Base-by-base conservation (phyloP, 2,888 invertebrate species). In the Cerceris rybyensis region DNA sequence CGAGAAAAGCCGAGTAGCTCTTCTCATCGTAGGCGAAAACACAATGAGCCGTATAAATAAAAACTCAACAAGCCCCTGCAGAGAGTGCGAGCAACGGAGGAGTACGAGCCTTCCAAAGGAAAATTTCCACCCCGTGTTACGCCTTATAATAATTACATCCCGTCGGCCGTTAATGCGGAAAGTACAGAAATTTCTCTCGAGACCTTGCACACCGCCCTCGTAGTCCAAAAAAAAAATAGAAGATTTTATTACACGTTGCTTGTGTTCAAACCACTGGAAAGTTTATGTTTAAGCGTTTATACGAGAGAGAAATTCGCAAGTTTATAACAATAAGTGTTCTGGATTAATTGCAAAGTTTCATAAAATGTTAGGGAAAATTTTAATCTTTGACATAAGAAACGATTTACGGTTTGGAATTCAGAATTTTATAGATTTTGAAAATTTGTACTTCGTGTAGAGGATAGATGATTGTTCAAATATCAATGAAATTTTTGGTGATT, bases 41-140 rank as follows among this genome's bases (percentile, higher is more conserved):
- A 72, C 77, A 65, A 75, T 54, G 68, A 74, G 70, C 49, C 71
- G 80, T 77, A 80, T 81, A 85, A 85, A 85, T 82, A 85, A 85
- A 85, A 85, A 77, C 66, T 67, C 17, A 75, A 77, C 73, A 71
- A 64, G 67, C 59, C 64, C 39, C 50, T 61, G 66, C 43, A 28
- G 69, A 61, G 49, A 55, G 63, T 46, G 71, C 58, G 60, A 78
- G 70, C 75, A 61, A 28, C 28, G 28, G 28, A 55, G 64, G 70
- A 77, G 69, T 80, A 80, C 59, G 58, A 66, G 60, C 57, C 46
- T 52, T 28, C 28, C 28, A 28, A 55, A 16, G 63, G 72, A 71
- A 81, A 78, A 81, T 42, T 67, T 78, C 74, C 60, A 28, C 63
- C 16, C 6, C 39, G 11, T 28, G 63, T 39, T 68, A 64, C 65